These are phyloP conservation scores for Bombycilla garrulus DNA, from an alignment of 2,113 vertebrate species.

Conservation along the genomic window DNA sequence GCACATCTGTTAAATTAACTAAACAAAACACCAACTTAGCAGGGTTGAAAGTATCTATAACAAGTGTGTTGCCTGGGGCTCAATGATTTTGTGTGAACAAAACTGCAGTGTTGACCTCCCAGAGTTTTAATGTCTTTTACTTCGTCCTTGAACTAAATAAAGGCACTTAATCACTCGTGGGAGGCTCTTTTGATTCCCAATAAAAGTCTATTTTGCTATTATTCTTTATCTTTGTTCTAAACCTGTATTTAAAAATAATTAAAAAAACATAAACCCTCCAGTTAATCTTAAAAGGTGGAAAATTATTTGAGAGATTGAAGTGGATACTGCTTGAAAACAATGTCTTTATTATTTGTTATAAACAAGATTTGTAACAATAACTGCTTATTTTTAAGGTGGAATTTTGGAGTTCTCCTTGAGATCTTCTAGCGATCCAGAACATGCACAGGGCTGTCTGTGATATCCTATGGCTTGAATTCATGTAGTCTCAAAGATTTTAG, in stretches of 20 bases:
- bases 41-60: conserved; percentile 1
- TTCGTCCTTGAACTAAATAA: conserved; percentile 39
- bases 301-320: background rate
- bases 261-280: background rate
- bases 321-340: background rate
- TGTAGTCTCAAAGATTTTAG: background rate
- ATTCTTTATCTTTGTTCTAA: background rate
- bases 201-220: background rate
- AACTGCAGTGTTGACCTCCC: conserved; percentile 8
- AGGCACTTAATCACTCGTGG: background rate
- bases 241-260: background rate
- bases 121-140: conserved; percentile 39
- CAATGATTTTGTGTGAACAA: background rate
- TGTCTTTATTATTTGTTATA: background rate
- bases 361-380: background rate
- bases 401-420: background rate
- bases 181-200: background rate
- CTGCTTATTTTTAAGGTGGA: background rate
- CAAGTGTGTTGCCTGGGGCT: conserved; percentile 18
- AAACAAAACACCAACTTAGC: conserved; percentile 34
- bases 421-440: background rate
- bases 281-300: background rate
- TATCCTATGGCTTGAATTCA: background rate
- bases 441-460: background rate
- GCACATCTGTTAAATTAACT: conserved; percentile 64